Percentiles rank a stretch among this genome's conserved stretches.
Evolutionary conservation across 2,888 invertebrate species (phyloP).

Genomic region (Hypomecis punctinalis): DNA sequence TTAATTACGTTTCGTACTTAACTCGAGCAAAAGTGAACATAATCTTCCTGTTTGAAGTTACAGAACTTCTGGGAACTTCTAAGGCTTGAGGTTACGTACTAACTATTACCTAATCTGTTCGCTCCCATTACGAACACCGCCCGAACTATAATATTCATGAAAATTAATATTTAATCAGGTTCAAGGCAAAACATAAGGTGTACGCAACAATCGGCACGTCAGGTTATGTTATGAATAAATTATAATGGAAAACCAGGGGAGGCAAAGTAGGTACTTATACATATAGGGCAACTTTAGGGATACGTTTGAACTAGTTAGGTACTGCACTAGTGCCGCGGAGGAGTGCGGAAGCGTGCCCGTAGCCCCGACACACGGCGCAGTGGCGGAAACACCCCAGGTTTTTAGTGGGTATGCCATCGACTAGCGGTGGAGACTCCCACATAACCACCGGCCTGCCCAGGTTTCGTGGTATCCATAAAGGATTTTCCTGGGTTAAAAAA

Average conservation of each 20-base stretch:
- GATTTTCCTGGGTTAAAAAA: too few relatives aligned
- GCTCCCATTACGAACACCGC: slow-evolving; percentile 2
- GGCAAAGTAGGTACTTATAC: neutral
- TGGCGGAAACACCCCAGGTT: too few relatives aligned
- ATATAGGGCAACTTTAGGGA: neutral
- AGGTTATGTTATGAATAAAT: slow-evolving; percentile 7
- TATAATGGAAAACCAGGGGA: neutral
- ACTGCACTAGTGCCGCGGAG: too few relatives aligned
- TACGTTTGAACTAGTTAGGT: neutral
- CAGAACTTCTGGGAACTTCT: slow-evolving; percentile 20
- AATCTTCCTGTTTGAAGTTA: slow-evolving; percentile 9
- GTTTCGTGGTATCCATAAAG: too few relatives aligned
- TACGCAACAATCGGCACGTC: slow-evolving; percentile 8
- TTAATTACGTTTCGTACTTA: slow-evolving; percentile 6
- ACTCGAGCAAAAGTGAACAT: neutral
- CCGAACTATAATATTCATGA: slow-evolving; percentile 11
- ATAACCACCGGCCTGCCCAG: too few relatives aligned
- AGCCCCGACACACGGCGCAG: too few relatives aligned
- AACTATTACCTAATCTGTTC: slow-evolving; percentile 5
- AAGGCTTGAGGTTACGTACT: slow-evolving; percentile 3
- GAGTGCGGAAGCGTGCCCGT: too few relatives aligned
- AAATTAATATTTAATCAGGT: slow-evolving; percentile 19
- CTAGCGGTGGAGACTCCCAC: too few relatives aligned
- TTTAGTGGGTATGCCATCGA: too few relatives aligned
- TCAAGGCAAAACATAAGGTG: slow-evolving; percentile 13